Evolutionary conservation across 2,888 invertebrate species (phyloP).

Genomic region (Dorcus parallelipipedus): DNA sequence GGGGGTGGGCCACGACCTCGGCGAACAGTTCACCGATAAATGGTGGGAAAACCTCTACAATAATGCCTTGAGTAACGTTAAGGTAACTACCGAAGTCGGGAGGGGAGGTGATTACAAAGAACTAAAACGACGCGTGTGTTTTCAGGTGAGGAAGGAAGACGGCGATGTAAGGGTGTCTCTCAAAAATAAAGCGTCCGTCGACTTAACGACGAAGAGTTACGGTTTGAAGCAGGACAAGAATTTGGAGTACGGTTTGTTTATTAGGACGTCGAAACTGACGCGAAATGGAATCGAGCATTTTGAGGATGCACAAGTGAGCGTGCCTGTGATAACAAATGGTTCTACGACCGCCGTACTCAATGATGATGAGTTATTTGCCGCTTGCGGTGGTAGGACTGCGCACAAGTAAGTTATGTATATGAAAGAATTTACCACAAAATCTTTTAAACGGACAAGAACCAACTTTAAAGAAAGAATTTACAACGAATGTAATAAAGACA

Average conservation of each 20-base stretch:
- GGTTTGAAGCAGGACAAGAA: slow-evolving; percentile 36
- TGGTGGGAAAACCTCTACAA: slow-evolving; percentile 84
- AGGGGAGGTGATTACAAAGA: slow-evolving; percentile 3
- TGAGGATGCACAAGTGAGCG: slow-evolving; percentile 1
- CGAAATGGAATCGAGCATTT: slow-evolving; percentile 42
- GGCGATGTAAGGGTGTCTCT: slow-evolving; percentile 17
- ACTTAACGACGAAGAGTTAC: slow-evolving; percentile 44
- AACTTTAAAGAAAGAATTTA: too few species aligned
- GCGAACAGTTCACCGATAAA: slow-evolving; percentile 72
- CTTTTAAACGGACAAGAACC: too few species aligned
- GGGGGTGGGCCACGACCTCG: slow-evolving; percentile 75
- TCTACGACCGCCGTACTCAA: slow-evolving; percentile 49
- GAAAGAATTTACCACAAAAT: neutral
- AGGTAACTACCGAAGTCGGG: slow-evolving; percentile 47
- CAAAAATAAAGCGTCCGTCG: slow-evolving; percentile 34
- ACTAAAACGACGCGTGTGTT: neutral
- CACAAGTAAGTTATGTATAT: slow-evolving; percentile 63
- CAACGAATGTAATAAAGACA: too few species aligned
- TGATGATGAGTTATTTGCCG: slow-evolving; percentile 76
- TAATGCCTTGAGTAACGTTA: slow-evolving; percentile 67
- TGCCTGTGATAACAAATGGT: slow-evolving; percentile 8
- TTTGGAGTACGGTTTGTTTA: slow-evolving; percentile 48
- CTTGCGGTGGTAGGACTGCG: slow-evolving; percentile 78
- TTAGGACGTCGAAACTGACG: slow-evolving; percentile 50
- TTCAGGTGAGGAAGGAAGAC: slow-evolving; percentile 28